These are phyloP conservation scores for Sebastes jordani DNA, from an alignment of 2,797 vertebrate species.

Conservation along the genomic window DNA sequence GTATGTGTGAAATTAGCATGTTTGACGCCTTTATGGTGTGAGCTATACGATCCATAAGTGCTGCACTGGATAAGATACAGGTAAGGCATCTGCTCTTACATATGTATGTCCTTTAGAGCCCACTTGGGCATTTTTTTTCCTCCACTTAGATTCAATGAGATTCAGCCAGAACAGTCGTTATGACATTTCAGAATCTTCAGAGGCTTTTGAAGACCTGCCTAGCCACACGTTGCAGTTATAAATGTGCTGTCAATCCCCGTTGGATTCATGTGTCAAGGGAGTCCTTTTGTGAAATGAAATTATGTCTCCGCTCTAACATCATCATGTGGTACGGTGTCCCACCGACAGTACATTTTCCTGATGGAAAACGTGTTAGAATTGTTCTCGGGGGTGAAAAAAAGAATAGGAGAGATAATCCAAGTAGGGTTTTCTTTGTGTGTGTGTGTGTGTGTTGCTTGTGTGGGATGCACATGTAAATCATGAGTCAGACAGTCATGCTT, in stretches of 20 bases:
- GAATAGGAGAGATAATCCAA: constrained; percentile 43
- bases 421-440: constrained; percentile 21
- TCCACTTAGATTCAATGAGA: constrained; percentile 48
- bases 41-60: constrained; percentile 16
- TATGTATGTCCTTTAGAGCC: constrained; percentile 57
- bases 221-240: constrained; percentile 62
- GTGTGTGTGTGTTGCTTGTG: constrained; percentile 20
- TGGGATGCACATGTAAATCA: constrained; percentile 55
- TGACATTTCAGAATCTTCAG: constrained; percentile 58
- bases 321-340: constrained; percentile 59
- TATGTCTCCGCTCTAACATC: constrained; percentile 64
- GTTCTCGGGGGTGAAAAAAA: constrained; percentile 56
- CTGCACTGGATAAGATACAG: constrained; percentile 20
- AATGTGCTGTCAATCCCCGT: constrained; percentile 73
- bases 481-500: constrained; percentile 55
- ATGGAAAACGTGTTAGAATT: constrained; percentile 54
- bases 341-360: constrained; percentile 51
- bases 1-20: constrained; percentile 32
- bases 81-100: constrained; percentile 28
- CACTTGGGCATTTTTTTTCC: constrained; percentile 41
- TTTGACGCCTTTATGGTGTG: background rate
- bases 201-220: constrained; percentile 50
- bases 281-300: constrained; percentile 73
- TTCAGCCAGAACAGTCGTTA: constrained; percentile 43
- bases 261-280: constrained; percentile 66